These are phyloP conservation scores for Scatophagus argus DNA, from an alignment of 2,113 vertebrate genomes.

Conservation along the genomic window DNA sequence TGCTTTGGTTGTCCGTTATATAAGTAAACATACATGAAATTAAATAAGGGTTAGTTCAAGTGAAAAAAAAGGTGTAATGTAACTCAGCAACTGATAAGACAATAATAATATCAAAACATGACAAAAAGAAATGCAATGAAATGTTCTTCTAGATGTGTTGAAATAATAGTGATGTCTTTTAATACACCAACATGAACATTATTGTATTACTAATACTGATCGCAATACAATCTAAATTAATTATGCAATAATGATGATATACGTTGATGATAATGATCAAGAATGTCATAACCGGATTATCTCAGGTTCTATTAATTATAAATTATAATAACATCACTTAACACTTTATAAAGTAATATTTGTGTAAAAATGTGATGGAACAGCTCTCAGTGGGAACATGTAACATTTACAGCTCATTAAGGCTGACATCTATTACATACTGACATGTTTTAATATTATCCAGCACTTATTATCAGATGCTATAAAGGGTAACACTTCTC, in stretches of 20 bases:
- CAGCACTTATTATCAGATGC: conserved; percentile 29
- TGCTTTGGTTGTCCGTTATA: conserved; percentile 46
- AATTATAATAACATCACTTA: background rate
- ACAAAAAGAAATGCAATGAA: conserved; percentile 31
- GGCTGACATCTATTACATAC: background rate
- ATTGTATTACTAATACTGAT: background rate
- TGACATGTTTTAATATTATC: conserved; percentile 29
- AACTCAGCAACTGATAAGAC: background rate
- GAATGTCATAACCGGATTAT: background rate
- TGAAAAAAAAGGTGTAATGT: conserved; percentile 24
- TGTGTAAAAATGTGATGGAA: background rate
- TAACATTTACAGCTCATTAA: background rate
- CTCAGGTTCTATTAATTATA: background rate
- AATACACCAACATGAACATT: background rate
- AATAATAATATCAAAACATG: conserved; percentile 43
- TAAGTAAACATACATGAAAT: conserved; percentile 59
- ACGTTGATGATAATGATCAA: background rate
- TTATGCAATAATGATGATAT: background rate
- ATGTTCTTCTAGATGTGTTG: conserved; percentile 6
- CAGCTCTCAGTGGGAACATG: background rate
- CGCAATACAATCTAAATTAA: background rate
- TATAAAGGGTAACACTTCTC: conserved; percentile 26
- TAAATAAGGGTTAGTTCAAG: conserved; percentile 76
- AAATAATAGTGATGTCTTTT: conserved; percentile 17
- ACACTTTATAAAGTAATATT: background rate